These are phyloP conservation scores for Microcebus jonahi DNA, from an alignment of 2,113 vertebrate species.

Conservation along the genomic window DNA sequence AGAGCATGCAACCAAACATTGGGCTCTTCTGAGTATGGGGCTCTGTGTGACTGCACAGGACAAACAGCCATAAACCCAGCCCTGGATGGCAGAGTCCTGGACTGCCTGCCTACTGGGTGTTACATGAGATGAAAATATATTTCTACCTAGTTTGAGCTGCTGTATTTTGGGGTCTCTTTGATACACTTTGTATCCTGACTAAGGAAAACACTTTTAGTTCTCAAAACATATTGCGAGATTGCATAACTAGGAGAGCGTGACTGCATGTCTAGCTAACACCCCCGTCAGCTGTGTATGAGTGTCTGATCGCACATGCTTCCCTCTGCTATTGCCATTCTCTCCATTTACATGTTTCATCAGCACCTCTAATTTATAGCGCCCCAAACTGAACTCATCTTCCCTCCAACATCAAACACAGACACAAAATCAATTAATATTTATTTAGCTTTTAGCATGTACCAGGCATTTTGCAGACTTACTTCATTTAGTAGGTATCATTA, in stretches of 20 bases:
- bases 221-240: neutral
- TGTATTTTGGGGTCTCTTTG: neutral
- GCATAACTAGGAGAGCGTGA: neutral
- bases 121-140: neutral
- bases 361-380: neutral
- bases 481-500: neutral
- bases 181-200: neutral
- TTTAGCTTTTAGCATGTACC: neutral
- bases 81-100: neutral
- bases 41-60: too few species aligned
- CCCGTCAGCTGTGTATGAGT: neutral
- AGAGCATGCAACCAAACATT: neutral
- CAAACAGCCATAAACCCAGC: neutral
- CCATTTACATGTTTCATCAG: neutral
- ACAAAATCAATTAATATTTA: neutral
- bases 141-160: neutral
- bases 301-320: neutral
- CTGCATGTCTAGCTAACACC: neutral
- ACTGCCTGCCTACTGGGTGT: neutral
- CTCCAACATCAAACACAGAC: neutral
- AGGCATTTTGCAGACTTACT: neutral
- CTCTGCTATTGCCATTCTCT: neutral
- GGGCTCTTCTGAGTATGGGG: neutral
- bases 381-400: neutral
- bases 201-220: neutral